Evolutionary conservation across 2,797 vertebrate species (phyloP).

Genomic region (Ibycter americanus): DNA sequence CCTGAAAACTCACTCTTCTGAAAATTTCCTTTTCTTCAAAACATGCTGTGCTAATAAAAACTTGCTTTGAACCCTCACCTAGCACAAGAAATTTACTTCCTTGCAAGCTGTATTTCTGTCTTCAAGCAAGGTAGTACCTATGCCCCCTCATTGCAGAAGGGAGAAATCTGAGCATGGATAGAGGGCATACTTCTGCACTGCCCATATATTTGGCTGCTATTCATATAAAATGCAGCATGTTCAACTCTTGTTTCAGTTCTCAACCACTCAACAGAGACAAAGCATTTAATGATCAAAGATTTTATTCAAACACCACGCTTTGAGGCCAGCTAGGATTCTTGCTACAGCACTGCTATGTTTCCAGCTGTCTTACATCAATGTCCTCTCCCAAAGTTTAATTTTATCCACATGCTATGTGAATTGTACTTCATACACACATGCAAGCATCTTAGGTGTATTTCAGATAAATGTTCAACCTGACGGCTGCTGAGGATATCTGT

Average conservation of each 20-base stretch:
- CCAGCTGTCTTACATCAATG: neutral
- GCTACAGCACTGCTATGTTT: neutral
- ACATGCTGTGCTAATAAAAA: neutral
- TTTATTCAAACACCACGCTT: neutral
- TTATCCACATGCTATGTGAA: neutral
- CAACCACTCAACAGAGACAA: neutral
- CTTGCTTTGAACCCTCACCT: neutral
- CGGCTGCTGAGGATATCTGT: neutral
- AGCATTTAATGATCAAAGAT: neutral
- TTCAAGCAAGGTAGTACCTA: neutral
- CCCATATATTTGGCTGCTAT: neutral
- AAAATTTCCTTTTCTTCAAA: neutral
- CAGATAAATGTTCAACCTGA: neutral
- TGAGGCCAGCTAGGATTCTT: neutral
- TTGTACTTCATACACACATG: neutral
- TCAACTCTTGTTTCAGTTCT: neutral
- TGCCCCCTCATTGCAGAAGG: neutral
- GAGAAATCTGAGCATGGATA: neutral
- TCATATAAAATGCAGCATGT: neutral
- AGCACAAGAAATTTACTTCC: neutral
- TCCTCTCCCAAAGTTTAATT: neutral
- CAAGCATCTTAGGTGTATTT: neutral
- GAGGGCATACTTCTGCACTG: neutral
- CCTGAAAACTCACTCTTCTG: neutral
- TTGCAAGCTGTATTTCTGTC: neutral